A percentile compares a stretch with the other conserved stretches of the same genome.
phyloP scores from a whole-genome alignment of 2,113 vertebrate genomes.

The Tricholaema leucomelas region DNA sequence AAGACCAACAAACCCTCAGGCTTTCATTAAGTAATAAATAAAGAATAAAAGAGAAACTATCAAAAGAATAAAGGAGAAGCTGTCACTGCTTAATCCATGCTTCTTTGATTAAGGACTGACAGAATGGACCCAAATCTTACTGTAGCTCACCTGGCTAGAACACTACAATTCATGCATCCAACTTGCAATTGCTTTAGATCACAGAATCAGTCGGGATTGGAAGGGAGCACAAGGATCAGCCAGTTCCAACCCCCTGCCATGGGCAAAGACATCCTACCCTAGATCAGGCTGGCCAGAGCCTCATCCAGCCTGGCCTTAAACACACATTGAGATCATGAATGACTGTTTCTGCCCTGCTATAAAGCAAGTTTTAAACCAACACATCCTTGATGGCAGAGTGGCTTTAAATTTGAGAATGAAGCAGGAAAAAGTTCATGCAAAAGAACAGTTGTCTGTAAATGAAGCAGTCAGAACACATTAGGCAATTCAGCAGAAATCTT shows the following conservation, averaged over 20 bases:
- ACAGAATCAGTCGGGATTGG: too few relatives aligned
- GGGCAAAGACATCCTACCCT: too few relatives aligned
- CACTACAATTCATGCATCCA: background rate
- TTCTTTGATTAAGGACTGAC: constrained; percentile 43
- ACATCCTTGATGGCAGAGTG: constrained; percentile 66
- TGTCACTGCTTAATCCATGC: background rate
- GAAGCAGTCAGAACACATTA: background rate
- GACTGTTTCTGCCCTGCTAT: background rate
- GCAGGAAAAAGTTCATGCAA: constrained; percentile 32
- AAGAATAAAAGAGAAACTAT: background rate
- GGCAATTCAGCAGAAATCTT: background rate
- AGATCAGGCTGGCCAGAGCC: too few relatives aligned
- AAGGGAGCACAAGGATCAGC: too few relatives aligned
- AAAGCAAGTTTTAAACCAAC: background rate
- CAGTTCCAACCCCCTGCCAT: too few relatives aligned
- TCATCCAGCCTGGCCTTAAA: too few relatives aligned
- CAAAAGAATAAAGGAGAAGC: background rate
- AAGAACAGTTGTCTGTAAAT: background rate
- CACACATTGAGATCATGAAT: too few relatives aligned
- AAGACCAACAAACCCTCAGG: background rate
- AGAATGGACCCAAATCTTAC: constrained; percentile 13
- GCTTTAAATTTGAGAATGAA: constrained; percentile 78
- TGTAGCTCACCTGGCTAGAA: background rate
- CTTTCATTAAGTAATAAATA: background rate
- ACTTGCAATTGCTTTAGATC: background rate